Evolutionary conservation across 2,797 vertebrate species (phyloP), one percentile per base, ranked within the genome.

Genomic region (Simalia tracyae): DNA sequence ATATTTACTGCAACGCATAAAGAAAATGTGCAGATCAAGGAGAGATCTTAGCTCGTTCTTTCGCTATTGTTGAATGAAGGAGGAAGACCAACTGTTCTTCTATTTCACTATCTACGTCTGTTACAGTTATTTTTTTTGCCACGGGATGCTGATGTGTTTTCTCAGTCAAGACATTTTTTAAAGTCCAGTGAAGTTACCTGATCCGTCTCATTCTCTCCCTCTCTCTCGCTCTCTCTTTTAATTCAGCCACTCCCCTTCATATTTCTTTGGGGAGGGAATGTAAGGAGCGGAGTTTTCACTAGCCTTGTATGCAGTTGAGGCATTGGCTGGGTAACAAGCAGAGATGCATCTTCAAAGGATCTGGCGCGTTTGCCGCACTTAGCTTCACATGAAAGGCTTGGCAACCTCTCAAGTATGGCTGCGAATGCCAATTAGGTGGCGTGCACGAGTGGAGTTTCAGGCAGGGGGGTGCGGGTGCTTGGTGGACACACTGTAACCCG

Each of bases 361-460:
- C 97, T 97, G 97, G 97, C 0, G 14, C 89, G 94, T 95, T 96
- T 92, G 84, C 95, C 96, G 92, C 95, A 93, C 46, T 92, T 96
- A 97, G 96, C 94, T 72, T 95, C 14, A 97, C 97, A 98, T 99
- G 98, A 98, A 98, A 98, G 97, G 88, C 90, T 95, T 97, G 98
- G 97, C 98, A 95, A 89, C 22, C 0, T 81, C 93, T 95, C 96
- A 96, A 94, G 95, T 89, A 96, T 97, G 96, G 97, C 97, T 96
- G 97, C 97, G 98, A 97, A 98, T 61, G 24, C 96, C 96, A 96
- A 96, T 96, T 97, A 97, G 97, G 96, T 96, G 96, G 94, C 93
- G 95, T 94, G 93, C 94, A 91, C 94, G 93, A 81, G 94, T 93
- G 92, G 93, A 66, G 72, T 22, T 60, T 46, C 72, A 24, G 72